Evolutionary conservation across 2,888 invertebrate genomes (phyloP).

Genomic region (Alviniconcha strummeri): DNA sequence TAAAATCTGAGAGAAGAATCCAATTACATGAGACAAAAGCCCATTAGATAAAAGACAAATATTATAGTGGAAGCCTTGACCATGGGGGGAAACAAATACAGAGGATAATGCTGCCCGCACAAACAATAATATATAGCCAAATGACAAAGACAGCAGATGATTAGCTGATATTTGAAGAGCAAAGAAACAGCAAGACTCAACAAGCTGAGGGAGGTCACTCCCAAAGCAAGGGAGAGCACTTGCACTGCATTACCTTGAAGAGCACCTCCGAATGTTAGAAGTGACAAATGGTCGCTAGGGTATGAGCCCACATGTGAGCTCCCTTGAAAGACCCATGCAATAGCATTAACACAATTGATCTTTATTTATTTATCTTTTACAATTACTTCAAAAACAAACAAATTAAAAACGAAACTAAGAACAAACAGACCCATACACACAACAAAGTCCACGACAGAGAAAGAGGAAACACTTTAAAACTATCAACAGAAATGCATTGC

Average conservation of each 20-base stretch:
- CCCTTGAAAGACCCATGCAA: slow-evolving; percentile 34
- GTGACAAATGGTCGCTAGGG: slow-evolving; percentile 37
- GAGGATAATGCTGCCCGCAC: neutral
- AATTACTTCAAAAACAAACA: neutral
- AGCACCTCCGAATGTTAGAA: slow-evolving; percentile 33
- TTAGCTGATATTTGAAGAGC: slow-evolving; percentile 19
- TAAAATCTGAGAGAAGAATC: neutral
- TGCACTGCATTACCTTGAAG: slow-evolving; percentile 34
- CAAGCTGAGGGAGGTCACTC: neutral
- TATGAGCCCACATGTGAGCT: slow-evolving; percentile 41
- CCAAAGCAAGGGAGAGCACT: slow-evolving; percentile 15
- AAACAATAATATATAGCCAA: neutral
- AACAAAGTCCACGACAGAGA: neutral
- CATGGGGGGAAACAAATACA: neutral
- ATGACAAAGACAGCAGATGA: neutral
- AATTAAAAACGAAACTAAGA: neutral
- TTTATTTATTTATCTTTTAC: neutral
- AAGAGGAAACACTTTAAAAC: too few species aligned
- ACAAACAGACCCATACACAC: neutral
- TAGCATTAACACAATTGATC: neutral
- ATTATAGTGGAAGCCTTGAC: slow-evolving; percentile 3
- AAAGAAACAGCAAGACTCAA: slow-evolving; percentile 8
- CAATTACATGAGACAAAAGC: slow-evolving; percentile 1
- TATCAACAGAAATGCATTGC: neutral
- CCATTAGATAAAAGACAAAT: neutral